Base-by-base conservation (phyloP, 1,140 invertebrate species). In the Drosophila bipectinata region DNA sequence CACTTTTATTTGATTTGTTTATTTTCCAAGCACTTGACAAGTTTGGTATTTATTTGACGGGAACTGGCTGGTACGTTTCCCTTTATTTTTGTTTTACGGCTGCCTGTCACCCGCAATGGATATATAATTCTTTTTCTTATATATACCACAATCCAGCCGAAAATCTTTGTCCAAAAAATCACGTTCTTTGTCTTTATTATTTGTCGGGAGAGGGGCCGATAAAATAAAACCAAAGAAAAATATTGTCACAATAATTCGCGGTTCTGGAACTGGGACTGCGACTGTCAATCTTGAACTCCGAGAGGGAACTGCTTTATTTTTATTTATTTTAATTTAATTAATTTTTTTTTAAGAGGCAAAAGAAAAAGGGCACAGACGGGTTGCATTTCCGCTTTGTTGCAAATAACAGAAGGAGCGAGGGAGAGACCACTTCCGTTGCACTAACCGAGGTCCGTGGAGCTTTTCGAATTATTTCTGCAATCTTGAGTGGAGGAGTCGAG, bases 301-400 rank as follows among this genome's bases (percentile, higher is more conserved):
- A 37, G 28, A 47, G 14, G 44, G 30, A 26, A 21, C 8, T 9
- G n/a, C 48, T 63, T 57, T 24, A 49, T 66, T 66, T 32, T 30
- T 24, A 41, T 30, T 21, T 15, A 18, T 44, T 18, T 15, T 44
- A 18, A 15, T 44, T 44, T 44, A 15, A 15, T 44, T 44, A 7
- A 8, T 14, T 18, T 18, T 14, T 44, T 41, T 24, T 51, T 32
- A 18, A 7, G 30, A 6, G 26, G 26, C 7, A 15, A 41, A 45
- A 18, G 18, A 1, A 18, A 18, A 18, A 18, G 18, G 18, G 18
- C 18, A 18, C 18, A 18, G 63, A 52, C 73, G 67, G 58, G 49
- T 78, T 74, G 82, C 74, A 87, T 85, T 85, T 85, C 82, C 82
- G 83, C 82, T 82, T 88, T 39, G 83, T 68, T 87, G 82, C 78